phyloP scores from a whole-genome alignment of 1,140 invertebrate species.

The Drosophila sucinea region DNA sequence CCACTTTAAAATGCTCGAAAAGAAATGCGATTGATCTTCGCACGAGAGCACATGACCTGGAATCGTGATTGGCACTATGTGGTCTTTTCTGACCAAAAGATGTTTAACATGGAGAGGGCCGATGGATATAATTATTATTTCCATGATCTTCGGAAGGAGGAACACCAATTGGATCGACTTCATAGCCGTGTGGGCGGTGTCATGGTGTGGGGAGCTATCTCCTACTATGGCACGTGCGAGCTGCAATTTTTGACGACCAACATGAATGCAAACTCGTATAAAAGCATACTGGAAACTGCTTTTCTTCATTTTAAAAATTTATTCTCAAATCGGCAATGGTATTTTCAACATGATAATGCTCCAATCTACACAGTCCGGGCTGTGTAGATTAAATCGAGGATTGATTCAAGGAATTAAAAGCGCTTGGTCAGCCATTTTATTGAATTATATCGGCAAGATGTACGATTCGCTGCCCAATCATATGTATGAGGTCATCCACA shows the following conservation, averaged over 20 bases:
- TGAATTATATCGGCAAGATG: conserved; percentile 10
- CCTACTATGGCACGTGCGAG: conserved; percentile 2
- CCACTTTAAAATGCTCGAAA: conserved; percentile 12
- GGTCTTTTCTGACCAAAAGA: conserved; percentile 21
- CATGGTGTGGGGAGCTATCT: conserved; percentile 5
- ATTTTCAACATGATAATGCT: conserved; percentile 2
- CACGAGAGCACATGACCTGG: conserved; percentile 11
- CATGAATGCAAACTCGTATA: neutral
- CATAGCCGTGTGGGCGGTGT: conserved; percentile 17
- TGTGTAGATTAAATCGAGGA: neutral
- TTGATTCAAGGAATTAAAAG: conserved; percentile 9
- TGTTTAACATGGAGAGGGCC: conserved; percentile 22
- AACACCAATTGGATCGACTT: conserved; percentile 18
- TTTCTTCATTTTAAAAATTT: neutral
- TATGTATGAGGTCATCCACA: conserved; percentile 8
- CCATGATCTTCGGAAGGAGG: conserved; percentile 25
- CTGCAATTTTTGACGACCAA: neutral
- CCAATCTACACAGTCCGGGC: neutral
- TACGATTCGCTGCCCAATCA: neutral
- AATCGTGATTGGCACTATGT: conserved; percentile 14
- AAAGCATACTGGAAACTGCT: neutral
- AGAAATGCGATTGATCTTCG: neutral
- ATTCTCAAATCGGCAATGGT: neutral
- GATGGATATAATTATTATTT: conserved; percentile 29
- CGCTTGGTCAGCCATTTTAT: conserved; percentile 8